A percentile compares a stretch with the other conserved stretches of the same genome.
phyloP scores from a whole-genome alignment of 1,140 invertebrate species.

The Odontomachus brunneus region DNA sequence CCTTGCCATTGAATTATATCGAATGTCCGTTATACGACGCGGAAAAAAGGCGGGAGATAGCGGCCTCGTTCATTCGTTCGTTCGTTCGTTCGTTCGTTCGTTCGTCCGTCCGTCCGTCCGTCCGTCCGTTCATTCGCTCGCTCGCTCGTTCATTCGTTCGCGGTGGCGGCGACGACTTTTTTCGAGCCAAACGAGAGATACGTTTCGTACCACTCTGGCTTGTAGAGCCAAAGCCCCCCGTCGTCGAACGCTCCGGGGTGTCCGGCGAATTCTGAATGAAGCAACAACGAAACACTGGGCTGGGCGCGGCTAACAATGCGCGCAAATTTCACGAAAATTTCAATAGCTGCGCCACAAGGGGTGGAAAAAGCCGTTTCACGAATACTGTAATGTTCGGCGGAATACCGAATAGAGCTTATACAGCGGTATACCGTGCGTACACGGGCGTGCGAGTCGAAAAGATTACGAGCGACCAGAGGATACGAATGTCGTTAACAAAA shows the following conservation, averaged over 20 bases:
- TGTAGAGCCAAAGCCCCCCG: too few species aligned
- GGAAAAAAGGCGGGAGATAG: slow-evolving; percentile 53
- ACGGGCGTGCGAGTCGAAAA: too few species aligned
- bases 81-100: neutral
- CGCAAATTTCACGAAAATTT: slow-evolving; percentile 28
- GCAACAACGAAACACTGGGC: neutral
- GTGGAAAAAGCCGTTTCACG: too few species aligned
- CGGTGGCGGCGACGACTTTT: slow-evolving; percentile 10
- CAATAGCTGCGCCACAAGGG: neutral
- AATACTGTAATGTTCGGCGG: slow-evolving; percentile 7
- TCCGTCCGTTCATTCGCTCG: too few species aligned
- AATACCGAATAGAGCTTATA: slow-evolving; percentile 1
- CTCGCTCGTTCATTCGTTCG: slow-evolving; percentile 2
- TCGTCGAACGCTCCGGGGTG: neutral
- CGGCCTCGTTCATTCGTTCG: neutral
- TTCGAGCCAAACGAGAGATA: slow-evolving; percentile 41
- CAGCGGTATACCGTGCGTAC: too few species aligned
- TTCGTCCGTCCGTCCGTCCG: neutral
- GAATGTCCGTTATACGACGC: slow-evolving; percentile 22
- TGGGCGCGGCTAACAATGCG: slow-evolving; percentile 18
- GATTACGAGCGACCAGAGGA: neutral
- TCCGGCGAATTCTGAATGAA: slow-evolving; percentile 12
- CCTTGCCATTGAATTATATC: slow-evolving; percentile 45
- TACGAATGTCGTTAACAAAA: neutral
- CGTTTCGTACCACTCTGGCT: slow-evolving; percentile 27